Evolutionary conservation across 1,140 invertebrate species (phyloP).

Genomic region (Drosophila bocki): DNA sequence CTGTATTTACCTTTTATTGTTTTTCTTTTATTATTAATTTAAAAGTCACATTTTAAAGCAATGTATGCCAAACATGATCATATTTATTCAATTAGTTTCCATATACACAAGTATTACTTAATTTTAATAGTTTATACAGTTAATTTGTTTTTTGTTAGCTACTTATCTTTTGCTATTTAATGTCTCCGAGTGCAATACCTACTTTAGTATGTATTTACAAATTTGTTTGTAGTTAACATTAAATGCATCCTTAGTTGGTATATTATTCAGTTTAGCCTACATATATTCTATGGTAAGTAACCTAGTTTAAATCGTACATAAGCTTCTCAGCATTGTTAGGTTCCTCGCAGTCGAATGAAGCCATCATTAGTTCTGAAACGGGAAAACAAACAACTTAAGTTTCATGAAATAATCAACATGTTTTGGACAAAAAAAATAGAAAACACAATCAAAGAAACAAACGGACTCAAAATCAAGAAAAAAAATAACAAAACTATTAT

Average conservation of each 20-base stretch:
- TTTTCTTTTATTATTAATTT: background rate
- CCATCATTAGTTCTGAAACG: constrained; percentile 83
- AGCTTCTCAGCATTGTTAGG: constrained; percentile 83
- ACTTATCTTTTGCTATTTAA: constrained; percentile 31
- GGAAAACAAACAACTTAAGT: constrained; percentile 10
- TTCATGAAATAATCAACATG: constrained; percentile 16
- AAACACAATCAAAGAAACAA: constrained; percentile 10
- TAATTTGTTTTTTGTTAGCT: constrained; percentile 26
- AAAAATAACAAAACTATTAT: constrained; percentile 54
- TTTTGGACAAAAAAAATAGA: background rate
- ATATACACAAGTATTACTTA: constrained; percentile 12
- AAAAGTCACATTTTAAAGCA: background rate
- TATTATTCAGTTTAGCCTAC: constrained; percentile 9
- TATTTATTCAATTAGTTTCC: constrained; percentile 41
- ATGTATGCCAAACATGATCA: constrained; percentile 32
- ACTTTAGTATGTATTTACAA: constrained; percentile 35
- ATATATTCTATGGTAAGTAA: background rate
- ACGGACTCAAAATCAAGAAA: constrained; percentile 35
- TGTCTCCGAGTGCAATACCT: constrained; percentile 8
- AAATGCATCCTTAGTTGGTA: constrained; percentile 42
- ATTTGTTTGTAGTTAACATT: constrained; percentile 27
- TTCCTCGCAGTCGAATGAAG: constrained; percentile 82
- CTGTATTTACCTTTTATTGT: background rate
- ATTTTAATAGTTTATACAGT: constrained; percentile 16
- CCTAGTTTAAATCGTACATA: constrained; percentile 82